These are phyloP conservation scores for Chitala chitala DNA, from an alignment of 2,113 vertebrate species.

Conservation along the genomic window DNA sequence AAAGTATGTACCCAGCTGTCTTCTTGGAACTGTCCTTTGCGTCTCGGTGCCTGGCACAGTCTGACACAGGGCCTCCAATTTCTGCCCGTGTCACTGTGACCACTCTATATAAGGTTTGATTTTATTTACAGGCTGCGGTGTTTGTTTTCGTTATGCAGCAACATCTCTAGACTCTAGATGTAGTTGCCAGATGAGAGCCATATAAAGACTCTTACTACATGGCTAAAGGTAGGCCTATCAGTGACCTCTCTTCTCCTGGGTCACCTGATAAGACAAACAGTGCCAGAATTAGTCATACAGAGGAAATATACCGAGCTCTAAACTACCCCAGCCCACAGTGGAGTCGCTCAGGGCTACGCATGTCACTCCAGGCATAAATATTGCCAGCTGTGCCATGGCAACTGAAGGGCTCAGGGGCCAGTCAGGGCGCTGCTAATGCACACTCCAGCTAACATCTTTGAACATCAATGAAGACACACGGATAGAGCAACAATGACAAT, in stretches of 20 bases:
- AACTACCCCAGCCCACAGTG: not conserved
- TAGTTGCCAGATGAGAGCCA: not conserved
- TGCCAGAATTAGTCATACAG: not conserved
- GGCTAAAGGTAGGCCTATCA: not conserved
- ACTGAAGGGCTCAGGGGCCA: not conserved
- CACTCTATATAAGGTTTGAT: conserved; percentile 24
- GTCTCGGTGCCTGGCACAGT: conserved; percentile 4
- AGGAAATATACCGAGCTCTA: not conserved
- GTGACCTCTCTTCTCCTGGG: not conserved
- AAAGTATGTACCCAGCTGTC: too few species aligned
- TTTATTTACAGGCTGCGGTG: conserved; percentile 27
- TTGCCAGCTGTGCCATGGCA: not conserved
- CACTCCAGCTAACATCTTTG: not conserved
- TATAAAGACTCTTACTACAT: conserved; percentile 1
- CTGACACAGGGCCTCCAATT: conserved; percentile 19
- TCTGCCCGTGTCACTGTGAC: not conserved
- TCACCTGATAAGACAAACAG: too few species aligned
- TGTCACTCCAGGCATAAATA: not conserved
- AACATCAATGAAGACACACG: too few species aligned
- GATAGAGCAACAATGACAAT: not conserved
- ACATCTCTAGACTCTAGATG: not conserved
- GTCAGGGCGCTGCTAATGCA: not conserved
- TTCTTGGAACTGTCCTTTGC: too few species aligned
- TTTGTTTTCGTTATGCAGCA: conserved; percentile 8
- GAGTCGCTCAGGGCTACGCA: not conserved